Conservation (phyloP, 1,140 invertebrate genomes). For the Euwallacea fornicatus region DNA sequence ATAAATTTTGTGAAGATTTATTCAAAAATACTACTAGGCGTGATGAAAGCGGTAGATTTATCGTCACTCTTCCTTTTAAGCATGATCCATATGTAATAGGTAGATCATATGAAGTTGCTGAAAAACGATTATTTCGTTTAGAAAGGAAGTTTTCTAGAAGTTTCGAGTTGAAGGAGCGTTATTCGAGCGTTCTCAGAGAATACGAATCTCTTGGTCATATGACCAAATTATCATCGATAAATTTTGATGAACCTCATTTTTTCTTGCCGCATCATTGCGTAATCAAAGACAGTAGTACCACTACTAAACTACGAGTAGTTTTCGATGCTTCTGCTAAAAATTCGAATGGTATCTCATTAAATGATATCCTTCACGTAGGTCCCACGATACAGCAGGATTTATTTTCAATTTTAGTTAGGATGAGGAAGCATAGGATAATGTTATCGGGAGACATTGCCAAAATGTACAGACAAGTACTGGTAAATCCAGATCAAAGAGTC, state of each 20-base stretch:
- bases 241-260: constrained; percentile 5
- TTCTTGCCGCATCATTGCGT: constrained; percentile 54
- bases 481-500: constrained; percentile 44
- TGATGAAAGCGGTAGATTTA: constrained; percentile 6
- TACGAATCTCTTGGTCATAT: constrained; percentile 49
- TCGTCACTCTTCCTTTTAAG: constrained; percentile 18
- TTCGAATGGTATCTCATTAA: constrained; percentile 43
- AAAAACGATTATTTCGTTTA: constrained; percentile 20
- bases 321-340: constrained; percentile 49
- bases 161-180: constrained; percentile 20
- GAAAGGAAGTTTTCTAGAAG: constrained; percentile 22
- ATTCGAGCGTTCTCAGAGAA: constrained; percentile 47
- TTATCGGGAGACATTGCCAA: constrained; percentile 54
- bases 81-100: neutral
- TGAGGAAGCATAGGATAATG: constrained; percentile 49
- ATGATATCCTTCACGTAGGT: constrained; percentile 44
- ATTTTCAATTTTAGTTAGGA: constrained; percentile 52
- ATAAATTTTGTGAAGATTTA: constrained; percentile 3
- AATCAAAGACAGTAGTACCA: constrained; percentile 39
- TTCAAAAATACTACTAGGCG: neutral
- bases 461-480: constrained; percentile 53
- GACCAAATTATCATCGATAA: constrained; percentile 28
- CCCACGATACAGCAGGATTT: constrained; percentile 45
- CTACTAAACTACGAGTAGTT: constrained; percentile 50
- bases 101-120: constrained; percentile 2